Evolutionary conservation across 2,888 invertebrate genomes (phyloP).

Genomic region (Yponomeuta cagnagella): DNA sequence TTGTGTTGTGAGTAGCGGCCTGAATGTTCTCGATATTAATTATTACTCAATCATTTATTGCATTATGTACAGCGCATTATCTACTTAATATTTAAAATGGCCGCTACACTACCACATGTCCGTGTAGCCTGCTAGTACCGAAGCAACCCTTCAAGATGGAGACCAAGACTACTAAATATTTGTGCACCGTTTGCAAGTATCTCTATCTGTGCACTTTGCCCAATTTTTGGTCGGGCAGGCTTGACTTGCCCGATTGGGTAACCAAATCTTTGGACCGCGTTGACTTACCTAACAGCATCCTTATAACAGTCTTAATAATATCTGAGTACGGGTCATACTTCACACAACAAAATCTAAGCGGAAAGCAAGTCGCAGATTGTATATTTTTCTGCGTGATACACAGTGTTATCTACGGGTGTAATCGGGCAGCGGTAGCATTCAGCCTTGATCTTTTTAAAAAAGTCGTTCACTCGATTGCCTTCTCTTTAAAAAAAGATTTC

Average conservation of each 20-base stretch:
- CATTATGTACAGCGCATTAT: too few relatives aligned
- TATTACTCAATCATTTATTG: too few relatives aligned
- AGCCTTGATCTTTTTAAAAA: slow-evolving; percentile 26
- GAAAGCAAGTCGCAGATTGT: slow-evolving; percentile 31
- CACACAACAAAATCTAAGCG: slow-evolving; percentile 30
- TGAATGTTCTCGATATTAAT: too few relatives aligned
- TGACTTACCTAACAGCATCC: not conserved
- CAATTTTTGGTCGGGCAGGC: not conserved
- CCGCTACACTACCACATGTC: too few relatives aligned
- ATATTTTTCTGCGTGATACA: slow-evolving; percentile 33
- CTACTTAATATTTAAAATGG: too few relatives aligned
- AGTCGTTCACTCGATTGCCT: slow-evolving; percentile 29
- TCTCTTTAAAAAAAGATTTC: slow-evolving; percentile 31
- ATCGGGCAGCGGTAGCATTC: slow-evolving; percentile 25
- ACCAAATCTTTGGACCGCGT: not conserved
- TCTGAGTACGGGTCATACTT: slow-evolving; percentile 31
- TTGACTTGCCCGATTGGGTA: not conserved
- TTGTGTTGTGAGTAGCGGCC: too few relatives aligned
- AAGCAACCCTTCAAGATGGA: not conserved
- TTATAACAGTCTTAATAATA: slow-evolving; percentile 24
- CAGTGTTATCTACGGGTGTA: slow-evolving; percentile 28
- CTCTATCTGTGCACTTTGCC: not conserved
- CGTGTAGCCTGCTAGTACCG: not conserved
- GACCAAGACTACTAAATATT: not conserved
- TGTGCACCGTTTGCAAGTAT: slow-evolving; percentile 6